Percentiles rank a stretch among this genome's conserved stretches.
phyloP scores from a whole-genome alignment of 2,113 vertebrate species.

The Lagopus muta region DNA sequence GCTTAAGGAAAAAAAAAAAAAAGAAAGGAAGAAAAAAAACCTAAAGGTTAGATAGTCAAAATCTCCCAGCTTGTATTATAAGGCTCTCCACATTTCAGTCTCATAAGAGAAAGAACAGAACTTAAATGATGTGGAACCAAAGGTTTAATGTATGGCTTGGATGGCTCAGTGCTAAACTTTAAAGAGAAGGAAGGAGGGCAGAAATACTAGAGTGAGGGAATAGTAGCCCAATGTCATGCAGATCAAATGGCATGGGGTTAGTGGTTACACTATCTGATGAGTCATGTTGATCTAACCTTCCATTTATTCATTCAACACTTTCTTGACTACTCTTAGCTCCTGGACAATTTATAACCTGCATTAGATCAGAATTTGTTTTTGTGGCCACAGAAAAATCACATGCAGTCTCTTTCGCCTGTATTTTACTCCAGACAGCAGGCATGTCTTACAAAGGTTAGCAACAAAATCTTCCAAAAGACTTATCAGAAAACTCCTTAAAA shows the following conservation, averaged over 20 bases:
- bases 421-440: constrained; percentile 1
- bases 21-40: neutral
- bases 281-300: constrained; percentile 42
- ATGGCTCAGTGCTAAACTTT: constrained; percentile 36
- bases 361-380: constrained; percentile 46
- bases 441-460: constrained; percentile 17
- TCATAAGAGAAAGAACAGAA: constrained; percentile 3
- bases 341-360: constrained; percentile 45
- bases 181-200: constrained; percentile 18
- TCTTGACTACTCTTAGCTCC: constrained; percentile 36
- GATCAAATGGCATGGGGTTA: constrained; percentile 50
- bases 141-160: constrained; percentile 40
- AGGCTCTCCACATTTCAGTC: neutral
- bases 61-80: neutral
- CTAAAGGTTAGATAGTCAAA: constrained; percentile 6
- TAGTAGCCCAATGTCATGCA: constrained; percentile 4
- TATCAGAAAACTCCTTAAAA: constrained; percentile 35
- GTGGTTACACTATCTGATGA: constrained; percentile 50
- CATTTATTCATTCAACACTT: constrained; percentile 36
- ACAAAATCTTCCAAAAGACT: constrained; percentile 25
- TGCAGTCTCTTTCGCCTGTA: neutral
- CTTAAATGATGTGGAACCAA: constrained; percentile 43
- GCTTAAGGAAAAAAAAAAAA: neutral
- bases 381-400: neutral
- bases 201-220: constrained; percentile 24